Base-by-base conservation (phyloP, 37 sponge, comb jelly and placozoan species). In the Aphrocallistes beatrix region DNA sequence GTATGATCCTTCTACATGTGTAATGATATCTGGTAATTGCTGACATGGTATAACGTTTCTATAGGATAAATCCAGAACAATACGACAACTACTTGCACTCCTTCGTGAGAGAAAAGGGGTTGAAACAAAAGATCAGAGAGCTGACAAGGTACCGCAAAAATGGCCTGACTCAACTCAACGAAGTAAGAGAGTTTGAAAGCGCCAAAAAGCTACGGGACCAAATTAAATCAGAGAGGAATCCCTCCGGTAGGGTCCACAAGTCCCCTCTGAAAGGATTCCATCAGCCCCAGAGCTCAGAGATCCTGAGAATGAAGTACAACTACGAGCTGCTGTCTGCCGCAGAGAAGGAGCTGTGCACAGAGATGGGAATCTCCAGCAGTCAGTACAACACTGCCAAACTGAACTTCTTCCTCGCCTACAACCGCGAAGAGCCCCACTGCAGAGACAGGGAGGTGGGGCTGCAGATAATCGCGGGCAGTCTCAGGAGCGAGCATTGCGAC, bases 71-170 rank as follows among this genome's bases (percentile, higher is more conserved):
- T 30, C 75, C 75, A 3, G 75, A 60, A 13, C 75, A 60, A 30
- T 60, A 60, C 34, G 75, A 60, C 3, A 3, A 60, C 75, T 60
- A 60, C 34, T 30, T 60, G 32, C 75, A 60, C 34, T 60, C 75
- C 75, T 60, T 60, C 75, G 75, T 86, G 88, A 86, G 81, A 82
- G 93, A 94, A 75, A 90, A 84, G 40, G 86, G 89, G 49, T 38
- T 94, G 60, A 85, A 69, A 37, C 85, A 91, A 25, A 86, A 89
- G 34, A 89, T 94, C 38, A 87, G 60, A 42, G 87, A 91, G 36
- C 81, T 94, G 0, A 36, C 3, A 6, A 82, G 50, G n/a, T 91
- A 87, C 84, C 81, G 91, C 13, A 88, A 88, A 48, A 85, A 92
- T 36, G 95, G 95, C 13, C 81, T 90, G 39, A 89, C 93, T 0